These are phyloP conservation scores for Gavialis gangeticus DNA, from an alignment of 2,113 vertebrate genomes.

Conservation along the genomic window DNA sequence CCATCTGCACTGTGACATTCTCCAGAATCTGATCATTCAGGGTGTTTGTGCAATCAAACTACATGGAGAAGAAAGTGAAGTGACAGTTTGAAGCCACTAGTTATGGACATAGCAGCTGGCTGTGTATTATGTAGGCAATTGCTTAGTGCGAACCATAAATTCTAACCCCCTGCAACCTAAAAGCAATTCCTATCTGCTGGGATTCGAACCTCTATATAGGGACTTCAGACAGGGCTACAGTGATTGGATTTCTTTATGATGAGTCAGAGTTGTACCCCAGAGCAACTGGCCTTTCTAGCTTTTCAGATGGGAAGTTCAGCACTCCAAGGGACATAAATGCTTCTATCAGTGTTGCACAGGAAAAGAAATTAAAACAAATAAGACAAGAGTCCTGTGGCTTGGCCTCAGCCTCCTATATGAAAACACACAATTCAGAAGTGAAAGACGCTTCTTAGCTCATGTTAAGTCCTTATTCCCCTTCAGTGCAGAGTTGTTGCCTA, in stretches of 20 bases:
- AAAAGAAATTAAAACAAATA: neutral
- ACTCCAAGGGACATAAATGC: neutral
- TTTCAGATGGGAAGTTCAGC: conserved; percentile 4
- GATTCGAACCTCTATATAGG: neutral
- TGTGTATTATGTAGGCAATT: neutral
- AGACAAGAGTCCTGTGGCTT: neutral
- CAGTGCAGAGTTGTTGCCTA: neutral
- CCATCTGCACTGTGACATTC: conserved; percentile 86
- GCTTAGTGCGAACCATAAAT: neutral
- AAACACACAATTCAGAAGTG: neutral
- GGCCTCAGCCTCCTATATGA: neutral
- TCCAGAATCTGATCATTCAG: conserved; percentile 86
- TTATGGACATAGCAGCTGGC: neutral
- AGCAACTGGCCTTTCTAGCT: neutral
- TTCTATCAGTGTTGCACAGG: neutral
- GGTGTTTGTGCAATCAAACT: conserved; percentile 88
- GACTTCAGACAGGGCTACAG: neutral
- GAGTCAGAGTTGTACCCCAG: neutral
- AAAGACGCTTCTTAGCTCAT: neutral
- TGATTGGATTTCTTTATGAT: neutral
- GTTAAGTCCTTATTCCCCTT: neutral
- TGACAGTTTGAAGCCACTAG: neutral
- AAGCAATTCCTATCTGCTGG: neutral
- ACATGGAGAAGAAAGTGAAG: neutral
- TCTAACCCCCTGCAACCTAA: neutral